A percentile compares a stretch with the other conserved stretches of the same genome.
Evolutionary conservation across 2,888 invertebrate species (phyloP).

Genomic region (Sminthurides aquaticus): DNA sequence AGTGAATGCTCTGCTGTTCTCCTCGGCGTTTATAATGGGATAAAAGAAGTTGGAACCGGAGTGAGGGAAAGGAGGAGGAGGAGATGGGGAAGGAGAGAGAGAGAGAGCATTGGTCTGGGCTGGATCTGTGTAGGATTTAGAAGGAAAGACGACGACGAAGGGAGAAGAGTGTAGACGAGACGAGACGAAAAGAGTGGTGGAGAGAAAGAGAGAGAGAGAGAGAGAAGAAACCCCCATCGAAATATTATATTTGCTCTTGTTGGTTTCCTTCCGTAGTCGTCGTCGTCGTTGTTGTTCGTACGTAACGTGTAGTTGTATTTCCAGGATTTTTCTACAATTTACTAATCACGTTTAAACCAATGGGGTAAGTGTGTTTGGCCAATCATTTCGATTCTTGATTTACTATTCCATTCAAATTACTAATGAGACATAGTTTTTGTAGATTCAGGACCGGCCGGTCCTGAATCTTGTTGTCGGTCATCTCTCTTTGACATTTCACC

Average conservation of each 20-base stretch:
- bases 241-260: not conserved
- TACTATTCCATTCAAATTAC: not conserved
- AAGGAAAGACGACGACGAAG: not conserved
- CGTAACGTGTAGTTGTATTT: not conserved
- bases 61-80: not conserved
- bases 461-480: not conserved
- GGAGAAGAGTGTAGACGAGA: not conserved
- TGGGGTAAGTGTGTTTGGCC: not conserved
- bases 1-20: no score
- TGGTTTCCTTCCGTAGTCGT: not conserved
- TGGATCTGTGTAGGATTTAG: not conserved
- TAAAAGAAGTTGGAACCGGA: not conserved
- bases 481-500: not conserved
- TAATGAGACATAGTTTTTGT: not conserved
- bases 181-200: not conserved
- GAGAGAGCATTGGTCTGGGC: not conserved
- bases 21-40: no score
- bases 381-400: not conserved
- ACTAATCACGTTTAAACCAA: not conserved
- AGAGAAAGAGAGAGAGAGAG: not conserved
- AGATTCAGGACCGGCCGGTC: not conserved
- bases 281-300: not conserved
- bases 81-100: not conserved
- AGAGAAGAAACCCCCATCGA: not conserved
- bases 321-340: not conserved